These are phyloP conservation scores for Caenorhabditis afra DNA, from an alignment of 2,888 invertebrate species.

Conservation along the genomic window DNA sequence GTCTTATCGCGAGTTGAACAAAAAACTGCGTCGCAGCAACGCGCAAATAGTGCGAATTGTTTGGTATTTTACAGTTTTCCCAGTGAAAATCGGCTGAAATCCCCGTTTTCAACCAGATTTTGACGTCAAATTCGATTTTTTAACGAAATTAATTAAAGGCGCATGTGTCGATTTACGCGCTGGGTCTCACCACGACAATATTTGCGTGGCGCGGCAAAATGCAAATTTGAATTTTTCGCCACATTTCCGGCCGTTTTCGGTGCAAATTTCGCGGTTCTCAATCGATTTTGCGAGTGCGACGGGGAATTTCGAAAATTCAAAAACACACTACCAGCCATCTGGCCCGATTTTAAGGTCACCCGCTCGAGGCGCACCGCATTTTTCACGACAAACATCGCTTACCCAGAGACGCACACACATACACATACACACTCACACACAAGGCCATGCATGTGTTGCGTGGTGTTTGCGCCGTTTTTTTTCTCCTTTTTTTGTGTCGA, in stretches of 20 bases:
- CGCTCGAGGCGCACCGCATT: slow-evolving; percentile 1
- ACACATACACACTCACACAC: no score
- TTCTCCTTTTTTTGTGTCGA: slow-evolving; percentile 4
- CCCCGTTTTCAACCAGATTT: no score
- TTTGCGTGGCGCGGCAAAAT: slow-evolving; percentile 7
- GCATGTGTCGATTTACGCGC: background rate
- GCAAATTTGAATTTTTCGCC: slow-evolving; percentile 3
- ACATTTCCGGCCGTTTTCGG: background rate
- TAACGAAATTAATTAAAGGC: background rate
- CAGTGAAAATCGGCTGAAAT: background rate
- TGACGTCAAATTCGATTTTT: no score
- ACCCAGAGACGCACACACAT: background rate
- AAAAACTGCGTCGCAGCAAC: background rate
- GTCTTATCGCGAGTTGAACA: background rate
- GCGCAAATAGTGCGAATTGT: no score
- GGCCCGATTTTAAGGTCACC: slow-evolving; percentile 44
- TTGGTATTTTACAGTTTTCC: no score
- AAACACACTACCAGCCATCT: slow-evolving; percentile 36
- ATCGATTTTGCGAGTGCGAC: background rate
- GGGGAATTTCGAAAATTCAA: slow-evolving; percentile 1
- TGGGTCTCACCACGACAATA: slow-evolving; percentile 13
- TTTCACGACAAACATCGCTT: slow-evolving; percentile 37
- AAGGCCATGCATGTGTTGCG: slow-evolving; percentile 10
- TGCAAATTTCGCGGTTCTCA: background rate
- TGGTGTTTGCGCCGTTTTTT: slow-evolving; percentile 21